Conservation (phyloP, 2,888 invertebrate species). For the Chorisops tibialis region DNA sequence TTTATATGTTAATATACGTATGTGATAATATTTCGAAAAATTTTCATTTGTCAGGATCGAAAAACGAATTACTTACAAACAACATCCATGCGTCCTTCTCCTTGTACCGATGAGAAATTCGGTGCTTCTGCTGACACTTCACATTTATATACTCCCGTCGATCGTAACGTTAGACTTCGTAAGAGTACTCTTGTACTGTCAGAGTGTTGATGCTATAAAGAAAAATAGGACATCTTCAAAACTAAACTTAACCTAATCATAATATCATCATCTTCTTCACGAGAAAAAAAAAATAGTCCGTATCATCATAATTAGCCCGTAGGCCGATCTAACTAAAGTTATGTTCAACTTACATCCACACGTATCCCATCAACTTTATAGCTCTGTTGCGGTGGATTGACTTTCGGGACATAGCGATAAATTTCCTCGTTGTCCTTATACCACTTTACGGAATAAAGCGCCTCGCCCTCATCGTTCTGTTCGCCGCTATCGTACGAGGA, state of each 20-base stretch:
- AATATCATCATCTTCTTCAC: too few species aligned
- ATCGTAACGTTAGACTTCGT: constrained; percentile 65
- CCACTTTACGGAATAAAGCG: constrained; percentile 78
- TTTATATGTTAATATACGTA: not conserved
- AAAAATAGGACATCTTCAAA: not conserved
- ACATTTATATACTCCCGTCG: constrained; percentile 70
- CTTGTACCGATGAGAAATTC: constrained; percentile 70
- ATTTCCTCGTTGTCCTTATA: constrained; percentile 83
- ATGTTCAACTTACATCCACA: constrained; percentile 58
- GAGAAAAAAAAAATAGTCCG: too few species aligned
- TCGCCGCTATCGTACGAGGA: constrained; percentile 33
- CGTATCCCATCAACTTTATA: constrained; percentile 64
- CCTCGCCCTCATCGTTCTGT: constrained; percentile 57
- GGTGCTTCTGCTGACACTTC: constrained; percentile 78
- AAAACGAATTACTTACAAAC: constrained; percentile 79
- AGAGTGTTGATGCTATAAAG: constrained; percentile 62
- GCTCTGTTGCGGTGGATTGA: constrained; percentile 65
- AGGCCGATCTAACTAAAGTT: not conserved
- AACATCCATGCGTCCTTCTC: constrained; percentile 74
- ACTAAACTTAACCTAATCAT: not conserved
- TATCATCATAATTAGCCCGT: too few species aligned
- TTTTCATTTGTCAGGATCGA: too few species aligned
- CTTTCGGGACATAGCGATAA: constrained; percentile 73
- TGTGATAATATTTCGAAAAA: not conserved
- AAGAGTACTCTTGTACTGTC: constrained; percentile 65